phyloP scores from a whole-genome alignment of 2,888 invertebrate genomes.

The Fabriciana adippe region DNA sequence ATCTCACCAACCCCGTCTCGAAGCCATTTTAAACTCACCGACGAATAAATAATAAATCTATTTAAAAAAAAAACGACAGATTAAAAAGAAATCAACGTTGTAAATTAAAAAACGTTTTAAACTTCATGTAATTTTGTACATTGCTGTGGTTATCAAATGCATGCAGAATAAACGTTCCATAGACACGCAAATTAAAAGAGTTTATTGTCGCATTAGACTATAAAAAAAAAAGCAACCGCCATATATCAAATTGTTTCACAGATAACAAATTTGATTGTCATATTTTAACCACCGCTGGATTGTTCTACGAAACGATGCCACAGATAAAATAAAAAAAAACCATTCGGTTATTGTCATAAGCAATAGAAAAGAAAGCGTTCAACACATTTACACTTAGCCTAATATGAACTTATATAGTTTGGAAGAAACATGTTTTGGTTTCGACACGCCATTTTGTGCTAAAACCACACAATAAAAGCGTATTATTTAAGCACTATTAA shows the following conservation, averaged over 20 bases:
- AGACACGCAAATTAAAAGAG: conserved; percentile 19
- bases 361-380: conserved; percentile 14
- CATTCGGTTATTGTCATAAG: conserved; percentile 20
- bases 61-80: conserved; percentile 29
- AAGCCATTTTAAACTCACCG: conserved; percentile 1
- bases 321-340: conserved; percentile 15
- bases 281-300: neutral
- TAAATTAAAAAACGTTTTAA: conserved; percentile 18
- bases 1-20: conserved; percentile 6
- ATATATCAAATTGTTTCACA: no score
- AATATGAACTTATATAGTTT: conserved; percentile 50
- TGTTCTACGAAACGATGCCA: conserved; percentile 18
- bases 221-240: neutral
- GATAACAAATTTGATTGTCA: neutral
- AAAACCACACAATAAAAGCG: conserved; percentile 9
- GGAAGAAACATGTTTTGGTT: conserved; percentile 21
- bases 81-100: conserved; percentile 22
- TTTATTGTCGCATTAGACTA: neutral
- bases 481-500: conserved; percentile 10
- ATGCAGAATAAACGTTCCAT: conserved; percentile 30
- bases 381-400: conserved; percentile 57
- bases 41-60: neutral
- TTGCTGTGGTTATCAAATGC: conserved; percentile 25
- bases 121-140: neutral
- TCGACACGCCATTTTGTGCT: conserved; percentile 10